Evolutionary conservation across 1,140 invertebrate species (phyloP), one percentile per base, ranked within the genome.

Genomic region (Latrodectus geometricus): DNA sequence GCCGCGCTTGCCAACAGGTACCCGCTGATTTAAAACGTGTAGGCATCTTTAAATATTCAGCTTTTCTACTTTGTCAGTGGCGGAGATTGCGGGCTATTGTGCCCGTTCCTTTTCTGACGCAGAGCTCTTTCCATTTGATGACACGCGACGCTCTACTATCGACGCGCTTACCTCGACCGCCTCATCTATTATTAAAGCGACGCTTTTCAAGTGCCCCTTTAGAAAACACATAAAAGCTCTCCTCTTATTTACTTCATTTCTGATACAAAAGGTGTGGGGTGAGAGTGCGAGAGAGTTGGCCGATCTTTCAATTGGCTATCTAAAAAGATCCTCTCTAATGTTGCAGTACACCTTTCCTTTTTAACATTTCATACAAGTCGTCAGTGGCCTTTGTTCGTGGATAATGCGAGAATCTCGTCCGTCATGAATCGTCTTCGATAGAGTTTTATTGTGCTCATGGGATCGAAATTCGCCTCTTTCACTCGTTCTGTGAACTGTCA

Each of bases 11-110:
- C 80, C 80, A 82, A 82, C 80, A 82, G 80, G 80, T 82, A 82
- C 78, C 66, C 66, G 50, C 49, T 35, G 76, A 78, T 78, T 78
- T 56, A 56, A 54, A 23, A 66, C 48, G 69, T 48, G 80, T 73
- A 69, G 54, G 17, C 54, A 14, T 73, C 69, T 15, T 82, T 82
- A 82, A 82, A 82, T 82, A 82, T 82, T 82, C 80, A 82, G 70
- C 8, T 21, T 49, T 52, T 17, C 80, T 52, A 82, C 80, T 82
- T 73, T 82, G 80, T 82, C 80, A 82, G 80, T 74, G 80, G 80
- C 80, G 80, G 70, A 82, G 80, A 82, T 82, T 82, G 80, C 80
- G 80, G 80, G 52, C 80, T 65, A 82, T 82, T 82, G 80, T 82
- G 70, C 52, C 69, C 52, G 35, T 70, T 81, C 56, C 78, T 48